phyloP scores from a whole-genome alignment of 2,888 invertebrate genomes.

The Xestia c-nigrum region DNA sequence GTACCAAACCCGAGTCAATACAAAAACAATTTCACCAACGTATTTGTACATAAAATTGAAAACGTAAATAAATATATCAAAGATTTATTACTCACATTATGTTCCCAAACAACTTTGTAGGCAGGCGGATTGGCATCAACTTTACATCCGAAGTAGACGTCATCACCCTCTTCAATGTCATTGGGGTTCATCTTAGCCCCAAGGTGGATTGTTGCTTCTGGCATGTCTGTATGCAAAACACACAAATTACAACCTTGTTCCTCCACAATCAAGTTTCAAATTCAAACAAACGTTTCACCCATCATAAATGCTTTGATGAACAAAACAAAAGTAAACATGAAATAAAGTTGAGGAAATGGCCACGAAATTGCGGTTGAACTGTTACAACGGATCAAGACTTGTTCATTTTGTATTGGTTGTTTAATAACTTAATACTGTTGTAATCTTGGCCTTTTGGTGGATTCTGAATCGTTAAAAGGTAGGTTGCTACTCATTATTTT shows the following conservation, averaged over 20 bases:
- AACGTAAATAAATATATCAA: constrained; percentile 45
- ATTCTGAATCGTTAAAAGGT: constrained; percentile 23
- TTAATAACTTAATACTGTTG: constrained; percentile 53
- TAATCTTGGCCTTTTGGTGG: constrained; percentile 36
- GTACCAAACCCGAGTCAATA: constrained; percentile 9
- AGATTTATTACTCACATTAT: constrained; percentile 83
- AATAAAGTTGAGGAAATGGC: constrained; percentile 57
- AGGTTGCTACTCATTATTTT: not conserved
- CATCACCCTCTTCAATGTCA: constrained; percentile 89
- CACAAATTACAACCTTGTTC: constrained; percentile 47
- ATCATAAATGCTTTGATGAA: constrained; percentile 55
- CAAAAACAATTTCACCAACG: constrained; percentile 23
- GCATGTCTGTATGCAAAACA: constrained; percentile 79
- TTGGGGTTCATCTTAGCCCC: constrained; percentile 89
- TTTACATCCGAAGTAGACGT: constrained; percentile 88
- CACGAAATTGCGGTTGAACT: constrained; percentile 52
- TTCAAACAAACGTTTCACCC: constrained; percentile 14
- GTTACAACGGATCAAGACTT: constrained; percentile 48
- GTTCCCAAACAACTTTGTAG: constrained; percentile 90
- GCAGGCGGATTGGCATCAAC: constrained; percentile 89
- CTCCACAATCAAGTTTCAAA: constrained; percentile 25
- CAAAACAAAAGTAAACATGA: constrained; percentile 53
- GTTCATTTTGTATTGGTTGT: constrained; percentile 56
- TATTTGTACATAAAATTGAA: constrained; percentile 34
- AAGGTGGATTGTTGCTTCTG: constrained; percentile 84